Evolutionary conservation across 2,113 vertebrate species (phyloP), one percentile per base, ranked within the genome.

Genomic region (Pica pica): DNA sequence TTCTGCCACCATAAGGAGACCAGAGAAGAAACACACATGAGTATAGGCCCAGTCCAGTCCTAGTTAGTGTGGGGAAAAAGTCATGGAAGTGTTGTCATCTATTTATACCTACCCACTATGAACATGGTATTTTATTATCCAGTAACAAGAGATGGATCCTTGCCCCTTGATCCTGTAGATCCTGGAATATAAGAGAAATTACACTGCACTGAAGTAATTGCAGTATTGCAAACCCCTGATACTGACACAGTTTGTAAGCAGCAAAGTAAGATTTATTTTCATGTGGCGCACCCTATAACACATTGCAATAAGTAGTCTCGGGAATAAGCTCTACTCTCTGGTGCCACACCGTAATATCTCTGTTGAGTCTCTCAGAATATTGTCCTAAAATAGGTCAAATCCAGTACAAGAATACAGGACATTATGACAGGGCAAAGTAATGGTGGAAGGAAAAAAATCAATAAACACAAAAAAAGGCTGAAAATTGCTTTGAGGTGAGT

Each of bases 401-500:
- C 63, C 24, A 68, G 27, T 47, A 70, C 42, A 90, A 91, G 55
- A 90, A 67, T 16, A 68, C 35, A 80, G 82, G 44, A 86, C 63
- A 70, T 88, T 93, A 77, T 74, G 75, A 86, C 47, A 86, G 33
- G 22, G 33, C 47, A 88, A 83, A 93, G 60, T 78, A 93, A 86
- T 4, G 4, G 64, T 81, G 35, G 33, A 87, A 90, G 35, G 24
- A 61, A 76, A 89, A 81, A 90, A 92, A 92, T 90, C 87, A 77
- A 90, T 93, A 90, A 80, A 88, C 88, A 90, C 33, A 49, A 91
- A 87, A 65, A 89, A 93, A 85, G 67, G 70, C 35, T 81, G 68
- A 93, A 87, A 93, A 96, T 70, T 74, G 75, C 90, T 96, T 87
- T 92, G 64, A 78, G 85, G 42, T 79, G 47, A 88, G 44, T 60